These are phyloP conservation scores for Clepsis dumicolana DNA, from an alignment of 2,888 invertebrate genomes.

Conservation along the genomic window DNA sequence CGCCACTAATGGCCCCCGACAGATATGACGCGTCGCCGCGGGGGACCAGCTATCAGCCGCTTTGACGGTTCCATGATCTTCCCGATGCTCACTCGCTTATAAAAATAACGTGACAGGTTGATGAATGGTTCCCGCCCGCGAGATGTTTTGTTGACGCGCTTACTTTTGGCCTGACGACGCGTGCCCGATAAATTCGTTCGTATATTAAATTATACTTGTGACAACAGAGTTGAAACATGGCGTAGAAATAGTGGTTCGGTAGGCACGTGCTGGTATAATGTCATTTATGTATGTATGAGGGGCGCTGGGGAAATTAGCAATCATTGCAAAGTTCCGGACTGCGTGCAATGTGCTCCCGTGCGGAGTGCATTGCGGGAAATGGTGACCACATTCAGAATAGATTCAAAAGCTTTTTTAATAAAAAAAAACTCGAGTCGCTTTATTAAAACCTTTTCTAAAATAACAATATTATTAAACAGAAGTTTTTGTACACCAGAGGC, in stretches of 20 bases:
- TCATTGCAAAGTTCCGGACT: constrained; percentile 15
- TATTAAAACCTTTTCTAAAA: too few species aligned
- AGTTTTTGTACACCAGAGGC: too few species aligned
- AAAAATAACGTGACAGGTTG: constrained; percentile 42
- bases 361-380: neutral
- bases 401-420: too few species aligned
- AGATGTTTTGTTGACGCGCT: constrained; percentile 37
- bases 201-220: neutral
- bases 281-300: constrained; percentile 31
- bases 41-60: constrained; percentile 30
- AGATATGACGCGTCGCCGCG: constrained; percentile 40
- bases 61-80: constrained; percentile 33
- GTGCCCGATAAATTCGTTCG: neutral
- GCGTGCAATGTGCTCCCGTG: neutral
- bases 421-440: too few species aligned
- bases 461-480: too few species aligned
- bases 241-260: neutral
- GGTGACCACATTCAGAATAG: neutral
- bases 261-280: constrained; percentile 1
- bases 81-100: constrained; percentile 36
- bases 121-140: constrained; percentile 22
- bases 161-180: constrained; percentile 17
- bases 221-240: neutral
- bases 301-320: constrained; percentile 32
- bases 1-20: constrained; percentile 33